phyloP scores from a whole-genome alignment of 1,140 invertebrate genomes.

The Thalassaphorura encarpata region DNA sequence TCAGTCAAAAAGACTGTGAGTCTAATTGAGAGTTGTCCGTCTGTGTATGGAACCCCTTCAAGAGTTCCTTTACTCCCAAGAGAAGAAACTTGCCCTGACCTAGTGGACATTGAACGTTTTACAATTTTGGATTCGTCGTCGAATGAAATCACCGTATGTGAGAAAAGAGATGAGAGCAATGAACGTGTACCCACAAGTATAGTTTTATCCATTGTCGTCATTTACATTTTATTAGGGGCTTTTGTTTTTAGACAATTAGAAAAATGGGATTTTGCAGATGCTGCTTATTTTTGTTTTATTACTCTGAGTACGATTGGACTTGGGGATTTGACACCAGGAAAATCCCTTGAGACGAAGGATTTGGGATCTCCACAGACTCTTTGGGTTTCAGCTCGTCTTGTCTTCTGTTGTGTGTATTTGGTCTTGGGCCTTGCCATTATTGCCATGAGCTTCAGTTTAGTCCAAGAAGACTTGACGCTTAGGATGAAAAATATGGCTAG shows the following conservation, averaged over 20 bases:
- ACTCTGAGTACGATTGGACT: conserved; percentile 70
- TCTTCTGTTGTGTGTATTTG: conserved; percentile 74
- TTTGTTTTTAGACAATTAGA: conserved; percentile 59
- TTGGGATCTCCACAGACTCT: conserved; percentile 42
- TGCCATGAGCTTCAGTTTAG: conserved; percentile 84
- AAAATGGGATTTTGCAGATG: conserved; percentile 69
- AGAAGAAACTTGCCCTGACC: conserved; percentile 33
- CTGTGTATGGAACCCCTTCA: conserved; percentile 53
- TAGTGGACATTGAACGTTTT: conserved; percentile 36
- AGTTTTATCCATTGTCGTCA: conserved; percentile 55
- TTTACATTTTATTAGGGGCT: conserved; percentile 61
- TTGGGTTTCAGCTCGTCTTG: conserved; percentile 52
- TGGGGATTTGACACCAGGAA: conserved; percentile 58
- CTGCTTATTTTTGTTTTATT: conserved; percentile 78
- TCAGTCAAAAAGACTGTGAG: neutral
- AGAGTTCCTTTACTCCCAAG: conserved; percentile 56
- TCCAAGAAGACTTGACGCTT: conserved; percentile 76
- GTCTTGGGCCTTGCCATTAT: conserved; percentile 77
- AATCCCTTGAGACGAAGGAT: conserved; percentile 44
- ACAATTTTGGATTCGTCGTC: conserved; percentile 15
- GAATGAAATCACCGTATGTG: no score
- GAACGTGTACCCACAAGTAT: conserved; percentile 55
- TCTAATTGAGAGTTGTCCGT: neutral
- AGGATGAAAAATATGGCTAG: conserved; percentile 58
- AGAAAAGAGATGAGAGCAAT: neutral